Percentiles rank a stretch among this genome's conserved stretches.
Evolutionary conservation across 2,888 invertebrate genomes (phyloP).

Genomic region (Embidobia sp.): DNA sequence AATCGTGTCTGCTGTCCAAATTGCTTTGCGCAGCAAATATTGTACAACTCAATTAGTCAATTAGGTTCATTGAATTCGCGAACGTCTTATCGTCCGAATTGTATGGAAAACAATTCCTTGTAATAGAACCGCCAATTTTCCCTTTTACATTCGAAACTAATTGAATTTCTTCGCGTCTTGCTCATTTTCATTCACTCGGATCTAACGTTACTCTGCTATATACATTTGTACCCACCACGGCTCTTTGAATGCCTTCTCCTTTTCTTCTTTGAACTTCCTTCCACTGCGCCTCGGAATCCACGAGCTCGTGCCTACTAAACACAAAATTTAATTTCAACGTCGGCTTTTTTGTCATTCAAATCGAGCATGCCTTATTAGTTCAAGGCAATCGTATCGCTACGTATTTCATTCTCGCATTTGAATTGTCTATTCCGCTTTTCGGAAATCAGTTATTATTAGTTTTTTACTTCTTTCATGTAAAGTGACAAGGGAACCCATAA

Average conservation of each 20-base stretch:
- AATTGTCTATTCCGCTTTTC: too few species aligned
- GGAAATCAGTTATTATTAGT: too few species aligned
- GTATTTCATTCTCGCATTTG: too few species aligned
- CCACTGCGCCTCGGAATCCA: slow-evolving; percentile 95
- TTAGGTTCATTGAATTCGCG: slow-evolving; percentile 1
- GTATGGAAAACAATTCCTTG: slow-evolving; percentile 10
- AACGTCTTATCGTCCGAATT: slow-evolving; percentile 20
- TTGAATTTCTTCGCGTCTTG: slow-evolving; percentile 46
- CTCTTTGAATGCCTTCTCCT: slow-evolving; percentile 83
- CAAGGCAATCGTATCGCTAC: neutral
- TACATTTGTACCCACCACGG: slow-evolving; percentile 74
- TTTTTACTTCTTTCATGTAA: too few species aligned
- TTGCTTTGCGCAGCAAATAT: slow-evolving; percentile 13
- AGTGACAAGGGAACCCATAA: too few species aligned
- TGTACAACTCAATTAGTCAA: slow-evolving; percentile 11
- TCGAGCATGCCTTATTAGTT: slow-evolving; percentile 9
- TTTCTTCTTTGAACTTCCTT: slow-evolving; percentile 91
- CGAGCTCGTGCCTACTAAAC: slow-evolving; percentile 85
- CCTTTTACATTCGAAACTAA: slow-evolving; percentile 37
- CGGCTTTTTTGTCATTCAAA: slow-evolving; percentile 11
- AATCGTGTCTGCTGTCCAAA: too few species aligned
- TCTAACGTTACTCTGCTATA: slow-evolving; percentile 39
- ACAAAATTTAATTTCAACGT: slow-evolving; percentile 43
- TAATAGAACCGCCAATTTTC: slow-evolving; percentile 33
- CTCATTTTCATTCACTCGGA: slow-evolving; percentile 44